Percentiles rank a stretch among this genome's conserved stretches.
These are phyloP conservation scores for Phyllotreta cruciferae DNA, from an alignment of 2,888 invertebrate species.

Conservation along the genomic window DNA sequence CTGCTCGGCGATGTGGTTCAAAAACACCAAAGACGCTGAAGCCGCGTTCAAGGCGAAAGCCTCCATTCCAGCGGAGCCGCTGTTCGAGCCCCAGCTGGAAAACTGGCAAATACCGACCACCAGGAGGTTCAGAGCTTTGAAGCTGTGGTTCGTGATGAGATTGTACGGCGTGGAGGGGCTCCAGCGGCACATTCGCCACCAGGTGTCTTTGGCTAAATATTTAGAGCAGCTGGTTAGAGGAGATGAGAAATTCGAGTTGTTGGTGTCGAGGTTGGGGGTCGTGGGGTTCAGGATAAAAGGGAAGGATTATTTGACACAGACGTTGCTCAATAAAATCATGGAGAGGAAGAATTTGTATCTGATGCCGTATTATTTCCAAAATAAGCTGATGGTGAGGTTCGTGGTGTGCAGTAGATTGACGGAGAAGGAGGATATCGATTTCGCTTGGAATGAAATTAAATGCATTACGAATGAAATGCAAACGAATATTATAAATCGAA, in stretches of 20 bases:
- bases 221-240: slow-evolving; percentile 75
- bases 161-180: slow-evolving; percentile 83
- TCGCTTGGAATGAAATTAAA: slow-evolving; percentile 66
- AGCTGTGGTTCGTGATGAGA: slow-evolving; percentile 92
- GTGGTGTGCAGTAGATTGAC: slow-evolving; percentile 80
- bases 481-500: background rate
- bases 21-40: slow-evolving; percentile 79
- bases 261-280: slow-evolving; percentile 65
- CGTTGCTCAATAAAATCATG: slow-evolving; percentile 75
- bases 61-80: slow-evolving; percentile 29
- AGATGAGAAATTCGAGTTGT: slow-evolving; percentile 81
- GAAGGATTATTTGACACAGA: slow-evolving; percentile 68
- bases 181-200: slow-evolving; percentile 77
- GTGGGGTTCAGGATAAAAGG: slow-evolving; percentile 90
- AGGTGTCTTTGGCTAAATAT: slow-evolving; percentile 75
- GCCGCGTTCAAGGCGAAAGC: slow-evolving; percentile 80
- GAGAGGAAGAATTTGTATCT: slow-evolving; percentile 81
- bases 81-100: slow-evolving; percentile 80
- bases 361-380: slow-evolving; percentile 76
- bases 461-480: slow-evolving; percentile 24
- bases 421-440: slow-evolving; percentile 73
- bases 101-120: slow-evolving; percentile 90
- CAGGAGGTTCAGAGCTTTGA: slow-evolving; percentile 85
- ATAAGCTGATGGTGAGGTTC: slow-evolving; percentile 78
- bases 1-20: slow-evolving; percentile 93